Evolutionary conservation across 2,888 invertebrate species (phyloP), one percentile per base, ranked within the genome.

Genomic region (Eupithecia abbreviata): DNA sequence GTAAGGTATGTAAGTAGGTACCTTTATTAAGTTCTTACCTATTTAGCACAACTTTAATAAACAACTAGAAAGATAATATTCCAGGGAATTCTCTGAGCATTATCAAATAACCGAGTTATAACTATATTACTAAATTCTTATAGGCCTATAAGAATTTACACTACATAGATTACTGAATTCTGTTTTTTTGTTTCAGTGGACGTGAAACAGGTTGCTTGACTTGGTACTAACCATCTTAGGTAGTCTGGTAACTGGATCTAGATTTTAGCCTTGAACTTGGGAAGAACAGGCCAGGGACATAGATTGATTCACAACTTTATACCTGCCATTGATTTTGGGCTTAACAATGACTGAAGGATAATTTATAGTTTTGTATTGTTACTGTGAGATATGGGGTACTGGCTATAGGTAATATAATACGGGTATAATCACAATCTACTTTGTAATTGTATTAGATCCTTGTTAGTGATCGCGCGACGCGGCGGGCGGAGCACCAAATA

Each of bases 221-320:
- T 66, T 13, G 66, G 42, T 66, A 66, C 66, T 66, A 42, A 66
- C 66, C 66, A 66, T 15, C n/a, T 0, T n/a, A 15, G 0, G n/a
- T 65, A 65, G 65, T 65, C 41, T 13, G 42, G 42, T 66, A 41
- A 66, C 66, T 66, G 15, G 66, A 42, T 66, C 42, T 41, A 15
- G 45, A 9, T 43, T 51, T 15, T 68, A n/a, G 18, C 55, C 55
- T 73, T 73, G 73, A 55, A 73, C 55, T 73, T 73, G 47, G 47
- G 47, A 58, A 43, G 45, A 72, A n/a, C 10, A 65, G 12, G 30
- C 18, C 45, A 45, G 15, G 45, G 42, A 30, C 45, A 72, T 7
- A n/a, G 18, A 58, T 69, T 45, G 18, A 45, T 45, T 15, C 68
- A 43, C 41, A 66, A 68, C 18, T 68, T 4, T 9, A 10, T 10